Conservation (phyloP, 2,113 vertebrate genomes). For the Sardina pilchardus region DNA sequence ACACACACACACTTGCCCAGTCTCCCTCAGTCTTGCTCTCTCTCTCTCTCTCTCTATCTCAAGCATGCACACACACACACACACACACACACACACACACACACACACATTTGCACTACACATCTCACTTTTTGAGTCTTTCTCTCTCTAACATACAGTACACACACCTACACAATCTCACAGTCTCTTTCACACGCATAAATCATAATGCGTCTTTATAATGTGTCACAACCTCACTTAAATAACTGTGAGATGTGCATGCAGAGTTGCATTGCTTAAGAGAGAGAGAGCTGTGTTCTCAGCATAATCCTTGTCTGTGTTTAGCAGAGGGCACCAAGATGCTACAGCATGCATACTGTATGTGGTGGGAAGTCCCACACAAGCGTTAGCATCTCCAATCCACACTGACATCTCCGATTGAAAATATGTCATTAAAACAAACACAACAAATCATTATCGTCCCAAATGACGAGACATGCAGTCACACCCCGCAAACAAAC, state of each 20-base stretch:
- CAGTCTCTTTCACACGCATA: background rate
- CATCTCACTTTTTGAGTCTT: too few species aligned
- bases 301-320: background rate
- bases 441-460: background rate
- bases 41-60: background rate
- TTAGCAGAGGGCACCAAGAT: background rate
- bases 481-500: conserved; percentile 7
- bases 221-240: too few species aligned
- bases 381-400: background rate
- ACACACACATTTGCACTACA: background rate
- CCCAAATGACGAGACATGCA: background rate
- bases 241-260: too few species aligned
- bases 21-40: background rate
- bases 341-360: background rate
- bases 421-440: conserved; percentile 16
- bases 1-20: too few species aligned
- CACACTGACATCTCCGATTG: background rate
- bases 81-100: background rate
- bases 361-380: background rate
- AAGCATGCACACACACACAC: background rate
- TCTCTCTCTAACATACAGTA: background rate
- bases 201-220: background rate
- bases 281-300: background rate
- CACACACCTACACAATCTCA: background rate
- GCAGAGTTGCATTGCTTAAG: background rate